Evolutionary conservation across 2,113 vertebrate species (phyloP).

Genomic region (Dicerorhinus sumatrensis): DNA sequence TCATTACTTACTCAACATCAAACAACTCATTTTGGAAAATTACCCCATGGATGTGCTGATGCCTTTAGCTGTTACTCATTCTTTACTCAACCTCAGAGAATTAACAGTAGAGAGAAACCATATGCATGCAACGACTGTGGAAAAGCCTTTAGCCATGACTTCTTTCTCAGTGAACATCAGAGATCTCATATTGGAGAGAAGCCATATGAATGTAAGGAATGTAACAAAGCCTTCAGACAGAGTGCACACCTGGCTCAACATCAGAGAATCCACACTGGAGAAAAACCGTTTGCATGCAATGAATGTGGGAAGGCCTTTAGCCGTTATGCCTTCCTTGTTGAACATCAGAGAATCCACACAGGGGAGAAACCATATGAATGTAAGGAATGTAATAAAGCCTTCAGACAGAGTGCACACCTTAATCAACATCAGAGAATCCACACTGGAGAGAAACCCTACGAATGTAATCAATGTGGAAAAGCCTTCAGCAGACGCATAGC

Average conservation of each 20-base stretch:
- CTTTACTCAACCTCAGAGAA: conserved; percentile 77
- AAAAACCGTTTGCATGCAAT: conserved; percentile 80
- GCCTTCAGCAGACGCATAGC: conserved; percentile 78
- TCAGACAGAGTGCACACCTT: conserved; percentile 79
- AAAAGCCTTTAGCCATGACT: conserved; percentile 86
- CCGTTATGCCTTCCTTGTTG: conserved; percentile 75
- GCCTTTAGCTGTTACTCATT: conserved; percentile 70
- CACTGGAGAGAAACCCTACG: conserved; percentile 79
- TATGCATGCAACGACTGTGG: conserved; percentile 87
- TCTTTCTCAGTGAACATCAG: conserved; percentile 85
- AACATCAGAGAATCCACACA: conserved; percentile 81
- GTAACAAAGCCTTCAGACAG: conserved; percentile 79
- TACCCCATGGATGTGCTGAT: conserved; percentile 65
- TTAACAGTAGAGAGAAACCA: conserved; percentile 62
- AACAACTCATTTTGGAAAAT: conserved; percentile 62
- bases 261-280: conserved; percentile 79
- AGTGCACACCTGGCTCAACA: conserved; percentile 74
- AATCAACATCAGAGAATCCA: conserved; percentile 82
- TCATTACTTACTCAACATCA: conserved; percentile 68
- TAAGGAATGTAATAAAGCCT: conserved; percentile 80
- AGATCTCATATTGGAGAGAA: conserved; percentile 70
- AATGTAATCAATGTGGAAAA: conserved; percentile 75
- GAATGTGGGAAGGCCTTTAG: conserved; percentile 82
- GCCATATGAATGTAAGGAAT: conserved; percentile 76
- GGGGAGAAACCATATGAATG: conserved; percentile 82